Conservation (phyloP, 2,888 invertebrate species). For the Galeopsomyia nigrocyanea region DNA sequence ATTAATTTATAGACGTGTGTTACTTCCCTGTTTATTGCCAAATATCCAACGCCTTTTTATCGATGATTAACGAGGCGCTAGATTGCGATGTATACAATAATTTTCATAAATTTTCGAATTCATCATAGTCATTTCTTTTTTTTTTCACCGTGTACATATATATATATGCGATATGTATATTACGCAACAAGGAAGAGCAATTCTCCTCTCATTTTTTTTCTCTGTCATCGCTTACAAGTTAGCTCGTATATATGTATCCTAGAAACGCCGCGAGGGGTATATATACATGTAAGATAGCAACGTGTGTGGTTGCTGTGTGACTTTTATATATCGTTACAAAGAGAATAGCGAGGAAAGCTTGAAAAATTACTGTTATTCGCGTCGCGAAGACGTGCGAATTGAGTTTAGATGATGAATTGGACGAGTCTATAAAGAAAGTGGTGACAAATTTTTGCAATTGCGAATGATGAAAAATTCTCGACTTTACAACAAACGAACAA, state of each 20-base stretch:
- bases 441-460: too few relatives aligned
- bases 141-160: background rate
- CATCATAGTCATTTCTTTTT: too few relatives aligned
- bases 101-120: too few relatives aligned
- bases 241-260: background rate
- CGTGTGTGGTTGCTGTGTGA: slow-evolving; percentile 12
- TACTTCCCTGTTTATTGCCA: too few relatives aligned
- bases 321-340: background rate
- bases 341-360: background rate
- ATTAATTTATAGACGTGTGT: too few relatives aligned
- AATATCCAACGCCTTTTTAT: too few relatives aligned
- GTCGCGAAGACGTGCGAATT: background rate
- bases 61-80: too few relatives aligned
- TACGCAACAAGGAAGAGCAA: slow-evolving; percentile 12
- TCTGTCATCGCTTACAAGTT: slow-evolving; percentile 5
- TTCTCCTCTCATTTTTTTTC: background rate
- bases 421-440: too few relatives aligned
- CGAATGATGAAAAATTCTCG: too few relatives aligned
- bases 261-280: slow-evolving; percentile 8
- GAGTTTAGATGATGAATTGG: too few relatives aligned
- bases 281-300: background rate
- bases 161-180: background rate
- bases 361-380: background rate
- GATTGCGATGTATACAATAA: too few relatives aligned
- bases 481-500: too few relatives aligned